These are phyloP conservation scores for Pipistrellus nathusii DNA, from an alignment of 2,797 vertebrate species.

Conservation along the genomic window DNA sequence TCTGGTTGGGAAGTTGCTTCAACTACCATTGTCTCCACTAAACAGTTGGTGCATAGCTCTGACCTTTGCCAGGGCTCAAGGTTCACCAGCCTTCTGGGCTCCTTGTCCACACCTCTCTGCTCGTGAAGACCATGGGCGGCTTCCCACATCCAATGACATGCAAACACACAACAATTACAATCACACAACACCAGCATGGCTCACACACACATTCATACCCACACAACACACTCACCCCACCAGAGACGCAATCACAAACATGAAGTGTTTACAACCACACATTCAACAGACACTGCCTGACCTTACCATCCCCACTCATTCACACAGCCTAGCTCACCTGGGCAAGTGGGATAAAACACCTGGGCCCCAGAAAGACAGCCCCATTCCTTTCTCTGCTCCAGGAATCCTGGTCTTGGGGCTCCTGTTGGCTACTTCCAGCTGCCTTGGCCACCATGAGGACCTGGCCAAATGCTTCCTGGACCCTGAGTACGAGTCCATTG, in stretches of 20 bases:
- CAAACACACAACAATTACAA: not conserved
- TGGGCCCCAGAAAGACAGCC: not conserved
- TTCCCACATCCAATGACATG: not conserved
- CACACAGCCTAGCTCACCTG: not conserved
- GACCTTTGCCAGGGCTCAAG: too few relatives aligned
- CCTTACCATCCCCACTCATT: not conserved
- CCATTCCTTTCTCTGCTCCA: conserved; percentile 28
- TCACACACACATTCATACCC: not conserved
- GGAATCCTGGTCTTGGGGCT: conserved; percentile 61
- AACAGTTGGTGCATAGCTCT: too few relatives aligned
- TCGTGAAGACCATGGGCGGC: too few relatives aligned
- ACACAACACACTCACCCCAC: not conserved
- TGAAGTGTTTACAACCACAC: not conserved
- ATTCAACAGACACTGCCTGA: not conserved
- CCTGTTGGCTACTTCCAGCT: conserved; percentile 39
- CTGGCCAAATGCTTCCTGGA: conserved; percentile 89
- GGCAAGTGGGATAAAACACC: not conserved
- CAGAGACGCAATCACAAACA: not conserved
- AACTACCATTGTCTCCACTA: too few relatives aligned
- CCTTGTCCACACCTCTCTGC: too few relatives aligned
- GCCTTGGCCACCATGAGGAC: conserved; percentile 80
- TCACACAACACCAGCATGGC: not conserved
- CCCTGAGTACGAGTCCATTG: conserved; percentile 88
- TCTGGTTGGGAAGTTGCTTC: too few relatives aligned
- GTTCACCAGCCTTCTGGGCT: too few relatives aligned